Base-by-base conservation (phyloP, 35 echinoderm and acorn worm genomes). In the Amphiura filiformis region DNA sequence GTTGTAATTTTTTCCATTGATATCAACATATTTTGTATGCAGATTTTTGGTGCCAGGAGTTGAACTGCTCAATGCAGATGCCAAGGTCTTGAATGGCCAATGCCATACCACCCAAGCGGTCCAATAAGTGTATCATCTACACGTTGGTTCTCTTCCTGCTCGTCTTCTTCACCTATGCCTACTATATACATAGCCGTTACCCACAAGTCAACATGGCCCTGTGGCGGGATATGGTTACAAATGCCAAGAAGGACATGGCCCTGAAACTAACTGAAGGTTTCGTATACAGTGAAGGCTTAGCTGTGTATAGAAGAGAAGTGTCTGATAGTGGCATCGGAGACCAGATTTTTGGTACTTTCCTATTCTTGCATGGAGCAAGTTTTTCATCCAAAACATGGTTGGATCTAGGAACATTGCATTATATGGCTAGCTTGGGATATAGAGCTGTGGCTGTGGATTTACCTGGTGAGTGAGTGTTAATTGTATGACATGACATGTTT, bases 331-430 rank as follows among this genome's bases (percentile, higher is more conserved):
- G 61, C 7, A 5, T 70, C 4, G 61, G 61, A 4, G 61, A 70
- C 26, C 61, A 70, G 28, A 70, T 30, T 70, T 70, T 70, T 70
- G 96, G 96, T 28, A 87, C 35, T 1, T 38, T 99, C 32, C 30
- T 99, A 12, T 89, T 99, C 36, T 87, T 99, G 5, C 96, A 99
- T 86, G 96, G 96, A 37, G 37, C 37, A 47, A 82, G 1, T 2
- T 99, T 94, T 83, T 81, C 77, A 20, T 99, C 96, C 1, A 7
- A 83, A 39, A 99, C 96, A 34, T 99, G 96, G 96, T 65, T 85
- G 31, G 90, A 93, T 20, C 81, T 99, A 5, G 96, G 96, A 36
- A 95, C 96, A 40, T 82, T 99, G 32, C 90, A 95, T 64, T 86
- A 88, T 42, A 87, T 99, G 82, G 96, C 96, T 31, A 84, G 75